A percentile compares a stretch with the other conserved stretches of the same genome.
Conservation (phyloP, 2,888 invertebrate genomes). For the Pyrocoelia pectoralis region DNA sequence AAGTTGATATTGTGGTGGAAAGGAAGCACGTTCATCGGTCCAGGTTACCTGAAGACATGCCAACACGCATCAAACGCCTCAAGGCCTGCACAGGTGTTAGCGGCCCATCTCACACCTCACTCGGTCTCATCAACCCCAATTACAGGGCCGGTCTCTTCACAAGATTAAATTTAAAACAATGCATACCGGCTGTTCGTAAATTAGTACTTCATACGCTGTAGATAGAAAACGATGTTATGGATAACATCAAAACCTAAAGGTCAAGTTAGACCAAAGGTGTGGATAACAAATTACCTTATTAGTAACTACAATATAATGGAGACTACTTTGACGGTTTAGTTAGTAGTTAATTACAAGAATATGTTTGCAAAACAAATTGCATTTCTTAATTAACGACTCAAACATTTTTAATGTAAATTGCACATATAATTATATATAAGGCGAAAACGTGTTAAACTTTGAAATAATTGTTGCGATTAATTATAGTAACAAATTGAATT, state of each 20-base stretch:
- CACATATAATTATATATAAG: slow-evolving; percentile 16
- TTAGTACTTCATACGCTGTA: slow-evolving; percentile 45
- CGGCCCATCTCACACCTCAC: slow-evolving; percentile 53
- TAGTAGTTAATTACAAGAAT: slow-evolving; percentile 16
- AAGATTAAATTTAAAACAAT: slow-evolving; percentile 61
- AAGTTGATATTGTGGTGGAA: slow-evolving; percentile 28
- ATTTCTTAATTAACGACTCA: slow-evolving; percentile 16
- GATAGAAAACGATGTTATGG: slow-evolving; percentile 31
- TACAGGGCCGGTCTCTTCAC: slow-evolving; percentile 59
- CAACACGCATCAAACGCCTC: slow-evolving; percentile 53
- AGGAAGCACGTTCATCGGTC: slow-evolving; percentile 17
- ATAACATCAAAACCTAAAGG: slow-evolving; percentile 29
- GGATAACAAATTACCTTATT: slow-evolving; percentile 28
- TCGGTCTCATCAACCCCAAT: slow-evolving; percentile 59
- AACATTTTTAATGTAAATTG: slow-evolving; percentile 10
- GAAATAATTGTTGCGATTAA: not conserved
- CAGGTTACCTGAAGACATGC: slow-evolving; percentile 45
- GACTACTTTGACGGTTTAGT: slow-evolving; percentile 13
- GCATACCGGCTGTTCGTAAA: slow-evolving; percentile 55
- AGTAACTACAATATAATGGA: slow-evolving; percentile 20
- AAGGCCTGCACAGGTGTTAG: slow-evolving; percentile 58
- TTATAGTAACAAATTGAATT: slow-evolving; percentile 1
- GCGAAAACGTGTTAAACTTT: slow-evolving; percentile 13
- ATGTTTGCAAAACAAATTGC: slow-evolving; percentile 21
- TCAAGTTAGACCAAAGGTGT: slow-evolving; percentile 23